Evolutionary conservation across 2,888 invertebrate species (phyloP).

Genomic region (Drosophila picticornis): DNA sequence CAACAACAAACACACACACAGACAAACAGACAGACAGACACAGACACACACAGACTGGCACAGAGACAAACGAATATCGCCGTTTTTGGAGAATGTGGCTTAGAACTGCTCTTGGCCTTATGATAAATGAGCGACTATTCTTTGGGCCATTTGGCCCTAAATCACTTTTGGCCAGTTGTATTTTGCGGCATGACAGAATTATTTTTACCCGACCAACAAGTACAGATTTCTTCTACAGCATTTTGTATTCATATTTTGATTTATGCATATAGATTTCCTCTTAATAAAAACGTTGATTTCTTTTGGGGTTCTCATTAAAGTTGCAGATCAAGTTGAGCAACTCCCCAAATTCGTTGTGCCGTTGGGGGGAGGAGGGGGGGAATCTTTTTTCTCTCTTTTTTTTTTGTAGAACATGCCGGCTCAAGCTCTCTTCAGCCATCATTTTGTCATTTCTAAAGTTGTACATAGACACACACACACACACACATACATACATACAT

Average conservation of each 20-base stretch:
- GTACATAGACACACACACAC: background rate
- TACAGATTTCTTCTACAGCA: slow-evolving; percentile 27
- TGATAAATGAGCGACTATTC: slow-evolving; percentile 67
- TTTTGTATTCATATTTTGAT: slow-evolving; percentile 8
- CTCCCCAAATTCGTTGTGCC: background rate
- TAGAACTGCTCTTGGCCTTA: slow-evolving; percentile 51
- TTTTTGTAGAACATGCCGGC: slow-evolving; percentile 23
- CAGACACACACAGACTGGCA: background rate
- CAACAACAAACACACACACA: slow-evolving; percentile 9
- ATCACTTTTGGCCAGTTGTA: slow-evolving; percentile 49
- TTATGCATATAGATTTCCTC: background rate
- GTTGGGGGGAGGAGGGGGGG: background rate
- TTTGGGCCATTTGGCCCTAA: slow-evolving; percentile 54
- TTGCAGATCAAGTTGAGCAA: slow-evolving; percentile 31
- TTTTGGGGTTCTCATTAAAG: slow-evolving; percentile 4
- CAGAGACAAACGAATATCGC: slow-evolving; percentile 27
- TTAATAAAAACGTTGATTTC: background rate
- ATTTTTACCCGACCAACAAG: background rate
- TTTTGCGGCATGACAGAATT: slow-evolving; percentile 15
- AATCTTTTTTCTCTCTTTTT: background rate
- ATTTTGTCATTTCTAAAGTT: slow-evolving; percentile 40
- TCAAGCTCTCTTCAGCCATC: slow-evolving; percentile 32
- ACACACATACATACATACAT: too few relatives aligned
- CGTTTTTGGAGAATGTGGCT: slow-evolving; percentile 38
- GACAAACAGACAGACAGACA: background rate